Conservation (phyloP, 2,113 vertebrate genomes). For the Leucopternis melanops region DNA sequence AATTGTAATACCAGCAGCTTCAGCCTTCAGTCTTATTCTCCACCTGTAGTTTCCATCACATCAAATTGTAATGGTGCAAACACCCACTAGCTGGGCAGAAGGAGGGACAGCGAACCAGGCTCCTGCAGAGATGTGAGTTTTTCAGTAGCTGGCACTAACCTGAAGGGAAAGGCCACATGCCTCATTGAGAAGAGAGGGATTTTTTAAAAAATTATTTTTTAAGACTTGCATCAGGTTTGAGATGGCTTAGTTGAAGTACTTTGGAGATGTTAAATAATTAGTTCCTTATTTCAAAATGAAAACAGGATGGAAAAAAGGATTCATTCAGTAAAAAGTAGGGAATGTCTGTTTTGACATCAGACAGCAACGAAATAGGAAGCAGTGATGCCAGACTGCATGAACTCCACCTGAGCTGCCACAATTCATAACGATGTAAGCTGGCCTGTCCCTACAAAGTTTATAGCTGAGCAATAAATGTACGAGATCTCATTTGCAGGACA, state of each 20-base stretch:
- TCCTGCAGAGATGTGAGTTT: not conserved
- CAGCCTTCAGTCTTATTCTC: not conserved
- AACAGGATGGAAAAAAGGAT: not conserved
- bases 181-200: constrained; percentile 10
- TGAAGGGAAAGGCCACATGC: not conserved
- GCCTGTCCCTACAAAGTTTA: not conserved
- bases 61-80: not conserved
- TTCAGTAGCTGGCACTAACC: constrained; percentile 35
- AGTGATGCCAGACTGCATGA: not conserved
- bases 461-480: not conserved
- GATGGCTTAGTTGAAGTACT: not conserved
- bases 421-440: not conserved
- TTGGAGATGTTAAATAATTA: constrained; percentile 27
- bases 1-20: not conserved
- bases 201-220: constrained; percentile 23
- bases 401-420: not conserved
- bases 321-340: not conserved
- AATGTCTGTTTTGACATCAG: not conserved
- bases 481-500: not conserved
- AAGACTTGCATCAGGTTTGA: constrained; percentile 24
- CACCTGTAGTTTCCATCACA: not conserved
- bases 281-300: constrained; percentile 24
- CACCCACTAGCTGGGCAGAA: not conserved
- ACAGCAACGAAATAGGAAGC: not conserved
- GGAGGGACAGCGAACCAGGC: not conserved